These are phyloP conservation scores for Polietes domitor DNA, from an alignment of 2,888 invertebrate species.

Conservation along the genomic window DNA sequence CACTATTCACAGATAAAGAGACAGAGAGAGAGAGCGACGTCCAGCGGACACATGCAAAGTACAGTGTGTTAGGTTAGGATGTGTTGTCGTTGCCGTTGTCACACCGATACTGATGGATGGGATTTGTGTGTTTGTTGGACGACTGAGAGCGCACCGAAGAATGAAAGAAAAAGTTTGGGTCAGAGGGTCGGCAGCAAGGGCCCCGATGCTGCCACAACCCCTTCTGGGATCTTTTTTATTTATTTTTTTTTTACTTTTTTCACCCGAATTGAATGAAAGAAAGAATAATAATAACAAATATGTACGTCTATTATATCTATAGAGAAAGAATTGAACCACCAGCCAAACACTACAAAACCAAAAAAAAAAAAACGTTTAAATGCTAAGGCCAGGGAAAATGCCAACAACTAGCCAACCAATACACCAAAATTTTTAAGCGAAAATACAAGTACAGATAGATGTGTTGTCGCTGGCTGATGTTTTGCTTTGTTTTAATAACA, in stretches of 20 bases:
- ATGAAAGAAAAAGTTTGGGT: slow-evolving; percentile 56
- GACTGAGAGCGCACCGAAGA: slow-evolving; percentile 10
- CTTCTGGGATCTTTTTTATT: slow-evolving; percentile 1
- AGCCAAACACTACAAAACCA: too few relatives aligned
- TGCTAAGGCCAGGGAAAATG: too few relatives aligned
- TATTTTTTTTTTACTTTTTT: neutral
- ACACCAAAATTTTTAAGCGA: too few relatives aligned
- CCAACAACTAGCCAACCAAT: too few relatives aligned
- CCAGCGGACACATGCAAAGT: too few relatives aligned
- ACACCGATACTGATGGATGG: too few relatives aligned
- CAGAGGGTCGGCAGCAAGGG: slow-evolving; percentile 56
- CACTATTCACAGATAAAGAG: too few relatives aligned
- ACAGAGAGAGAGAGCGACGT: slow-evolving; percentile 39
- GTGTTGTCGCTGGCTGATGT: too few relatives aligned
- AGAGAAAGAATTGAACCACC: neutral
- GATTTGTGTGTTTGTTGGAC: neutral
- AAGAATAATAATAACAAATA: slow-evolving; percentile 2
- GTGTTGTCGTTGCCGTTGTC: neutral
- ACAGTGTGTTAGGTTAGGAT: neutral
- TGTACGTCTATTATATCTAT: neutral
- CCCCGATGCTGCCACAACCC: slow-evolving; percentile 27
- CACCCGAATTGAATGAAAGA: neutral
- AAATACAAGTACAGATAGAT: too few relatives aligned
- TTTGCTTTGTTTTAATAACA: too few relatives aligned
- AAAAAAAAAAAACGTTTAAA: too few relatives aligned